Evolutionary conservation across 2,797 vertebrate genomes (phyloP).

Genomic region (Lycodopsis pacificus): DNA sequence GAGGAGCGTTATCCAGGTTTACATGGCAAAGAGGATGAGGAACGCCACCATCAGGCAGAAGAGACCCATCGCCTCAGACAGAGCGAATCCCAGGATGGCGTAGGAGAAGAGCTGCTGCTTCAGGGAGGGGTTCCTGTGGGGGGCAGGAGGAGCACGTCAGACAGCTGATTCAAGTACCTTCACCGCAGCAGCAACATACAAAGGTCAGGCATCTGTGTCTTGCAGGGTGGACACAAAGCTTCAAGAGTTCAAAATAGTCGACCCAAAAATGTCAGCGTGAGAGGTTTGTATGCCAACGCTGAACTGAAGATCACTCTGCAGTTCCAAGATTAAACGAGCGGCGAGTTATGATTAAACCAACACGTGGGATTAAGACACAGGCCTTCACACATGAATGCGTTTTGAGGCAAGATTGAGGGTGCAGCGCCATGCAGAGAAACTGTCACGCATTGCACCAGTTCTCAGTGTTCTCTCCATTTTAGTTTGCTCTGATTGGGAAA

Average conservation of each 20-base stretch:
- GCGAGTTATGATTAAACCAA: not conserved
- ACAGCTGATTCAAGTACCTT: not conserved
- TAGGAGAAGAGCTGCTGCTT: constrained; percentile 97
- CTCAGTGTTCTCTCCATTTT: not conserved
- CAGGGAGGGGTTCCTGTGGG: constrained; percentile 91
- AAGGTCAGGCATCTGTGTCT: not conserved
- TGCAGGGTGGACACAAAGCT: not conserved
- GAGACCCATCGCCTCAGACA: constrained; percentile 95
- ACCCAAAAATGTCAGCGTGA: not conserved
- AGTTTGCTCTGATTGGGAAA: not conserved
- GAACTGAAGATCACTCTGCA: not conserved
- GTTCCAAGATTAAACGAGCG: not conserved
- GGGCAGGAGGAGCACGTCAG: not conserved
- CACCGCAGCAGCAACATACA: not conserved
- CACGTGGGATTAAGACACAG: not conserved
- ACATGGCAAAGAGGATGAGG: constrained; percentile 96
- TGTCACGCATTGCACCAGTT: not conserved
- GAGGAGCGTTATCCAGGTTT: constrained; percentile 64
- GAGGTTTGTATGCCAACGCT: too few species aligned
- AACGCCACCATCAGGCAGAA: constrained; percentile 97
- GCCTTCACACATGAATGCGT: not conserved
- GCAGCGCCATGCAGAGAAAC: not conserved
- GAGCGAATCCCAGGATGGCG: constrained; percentile 93
- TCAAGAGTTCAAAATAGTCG: too few species aligned
- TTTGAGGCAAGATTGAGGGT: not conserved